A percentile compares a stretch with the other conserved stretches of the same genome.
phyloP scores from a whole-genome alignment of 2,113 vertebrate genomes.

The Collichthys lucidus region DNA sequence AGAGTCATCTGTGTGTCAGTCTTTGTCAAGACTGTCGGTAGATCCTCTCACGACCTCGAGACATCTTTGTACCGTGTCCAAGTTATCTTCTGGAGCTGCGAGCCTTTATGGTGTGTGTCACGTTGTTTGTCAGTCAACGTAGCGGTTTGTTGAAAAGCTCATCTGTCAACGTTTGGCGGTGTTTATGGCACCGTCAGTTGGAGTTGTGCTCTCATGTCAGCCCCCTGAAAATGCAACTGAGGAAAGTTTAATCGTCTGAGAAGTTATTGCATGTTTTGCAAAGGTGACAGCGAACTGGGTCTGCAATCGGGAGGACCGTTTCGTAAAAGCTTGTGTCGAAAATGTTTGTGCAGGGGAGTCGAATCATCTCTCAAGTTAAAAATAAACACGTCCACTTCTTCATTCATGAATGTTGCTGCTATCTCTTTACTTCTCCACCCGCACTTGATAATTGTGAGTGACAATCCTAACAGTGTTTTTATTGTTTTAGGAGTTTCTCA shows the following conservation, averaged over 20 bases:
- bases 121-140: neutral
- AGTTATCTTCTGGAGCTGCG: neutral
- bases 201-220: constrained; percentile 4
- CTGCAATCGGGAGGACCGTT: neutral
- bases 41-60: neutral
- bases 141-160: neutral
- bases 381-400: neutral
- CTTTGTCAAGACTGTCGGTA: constrained; percentile 11
- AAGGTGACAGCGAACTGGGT: neutral
- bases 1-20: neutral
- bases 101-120: neutral
- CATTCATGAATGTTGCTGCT: neutral
- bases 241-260: neutral
- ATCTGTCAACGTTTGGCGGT: neutral
- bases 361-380: neutral
- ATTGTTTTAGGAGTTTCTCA: neutral
- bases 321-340: neutral
- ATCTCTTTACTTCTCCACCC: neutral
- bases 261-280: neutral
- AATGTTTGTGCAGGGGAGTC: neutral
- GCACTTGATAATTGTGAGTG: neutral
- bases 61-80: neutral
- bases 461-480: neutral
- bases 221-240: neutral
- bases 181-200: neutral